Evolutionary conservation across 2,888 invertebrate species (phyloP), one percentile per base, ranked within the genome.

Genomic region (Drosophila borealis): DNA sequence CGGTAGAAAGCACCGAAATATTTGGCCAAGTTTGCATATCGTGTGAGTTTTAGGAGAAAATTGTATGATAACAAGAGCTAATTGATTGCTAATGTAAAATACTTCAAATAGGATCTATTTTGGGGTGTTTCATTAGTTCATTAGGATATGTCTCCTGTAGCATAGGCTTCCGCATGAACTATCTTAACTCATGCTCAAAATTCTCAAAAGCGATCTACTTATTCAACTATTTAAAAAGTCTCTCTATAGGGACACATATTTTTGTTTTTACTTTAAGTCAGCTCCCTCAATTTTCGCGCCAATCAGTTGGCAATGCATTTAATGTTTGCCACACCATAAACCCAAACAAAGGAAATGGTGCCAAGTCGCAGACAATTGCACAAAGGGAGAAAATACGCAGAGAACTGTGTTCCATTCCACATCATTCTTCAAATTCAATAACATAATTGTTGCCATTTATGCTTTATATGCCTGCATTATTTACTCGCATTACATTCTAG

Each of bases 361-460:
- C 4, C 62, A 72, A 41, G 44, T 33, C 53, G 17, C 37, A 53
- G 44, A 48, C 59, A 53, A 39, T 25, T 59, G 46, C 61, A 54
- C 41, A 57, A 41, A 36, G 10, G 17, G 10, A 2, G 17, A 25
- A 36, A 13, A 13, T 10, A 6, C 14, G n/a, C 14, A 17, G 6
- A 34, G 19, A 44, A 13, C 36, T 34, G 45, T 55, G 29, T 29
- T 37, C 29, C 33, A 54, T 61, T 74, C 34, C 21, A 53, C 46
- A 44, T 50, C 45, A 53, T 68, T 77, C 46, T 57, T 44, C 50
- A 41, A 67, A 74, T 81, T 83, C 81, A 79, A 86, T 86, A 70
- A 70, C 77, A 83, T 83, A 86, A 83, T 83, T 83, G 84, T 73
- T 74, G 67, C 77, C 79, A 79, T 81, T 83, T 72, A 66, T 64